These are phyloP conservation scores for Synaphobranchus kaupii DNA, from an alignment of 2,797 vertebrate species.

Conservation along the genomic window DNA sequence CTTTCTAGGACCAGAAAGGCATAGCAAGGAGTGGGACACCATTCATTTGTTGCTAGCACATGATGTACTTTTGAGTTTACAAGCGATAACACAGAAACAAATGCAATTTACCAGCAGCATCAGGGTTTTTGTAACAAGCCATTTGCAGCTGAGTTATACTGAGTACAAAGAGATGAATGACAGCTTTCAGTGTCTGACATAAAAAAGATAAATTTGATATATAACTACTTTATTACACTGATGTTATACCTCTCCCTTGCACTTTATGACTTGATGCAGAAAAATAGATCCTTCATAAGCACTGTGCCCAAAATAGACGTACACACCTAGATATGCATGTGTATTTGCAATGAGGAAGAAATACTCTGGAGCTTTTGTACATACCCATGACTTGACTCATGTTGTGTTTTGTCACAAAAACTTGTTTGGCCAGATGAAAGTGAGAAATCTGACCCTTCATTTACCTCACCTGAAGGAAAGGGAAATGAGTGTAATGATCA, in stretches of 20 bases:
- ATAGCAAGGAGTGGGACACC: not conserved
- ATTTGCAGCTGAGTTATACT: too few species aligned
- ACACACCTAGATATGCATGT: not conserved
- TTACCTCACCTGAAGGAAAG: not conserved
- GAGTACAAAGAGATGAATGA: not conserved
- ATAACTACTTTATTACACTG: not conserved
- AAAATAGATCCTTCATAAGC: not conserved
- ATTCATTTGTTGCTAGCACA: not conserved
- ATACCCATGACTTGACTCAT: not conserved
- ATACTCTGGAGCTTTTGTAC: not conserved
- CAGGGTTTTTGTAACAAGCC: not conserved
- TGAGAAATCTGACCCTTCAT: not conserved
- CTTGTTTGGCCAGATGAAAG: not conserved
- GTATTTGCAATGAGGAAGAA: not conserved
- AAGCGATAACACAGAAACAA: not conserved
- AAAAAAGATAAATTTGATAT: not conserved
- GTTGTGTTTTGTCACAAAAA: conserved; percentile 3
- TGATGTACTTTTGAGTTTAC: not conserved
- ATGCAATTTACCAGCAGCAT: not conserved
- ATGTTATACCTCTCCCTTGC: not conserved
- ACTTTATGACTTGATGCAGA: not conserved
- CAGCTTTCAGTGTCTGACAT: not conserved
- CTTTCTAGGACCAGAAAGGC: not conserved
- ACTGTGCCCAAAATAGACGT: not conserved
- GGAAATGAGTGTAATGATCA: not conserved